Evolutionary conservation across 2,797 vertebrate genomes (phyloP).

Genomic region (Furcifer pardalis): DNA sequence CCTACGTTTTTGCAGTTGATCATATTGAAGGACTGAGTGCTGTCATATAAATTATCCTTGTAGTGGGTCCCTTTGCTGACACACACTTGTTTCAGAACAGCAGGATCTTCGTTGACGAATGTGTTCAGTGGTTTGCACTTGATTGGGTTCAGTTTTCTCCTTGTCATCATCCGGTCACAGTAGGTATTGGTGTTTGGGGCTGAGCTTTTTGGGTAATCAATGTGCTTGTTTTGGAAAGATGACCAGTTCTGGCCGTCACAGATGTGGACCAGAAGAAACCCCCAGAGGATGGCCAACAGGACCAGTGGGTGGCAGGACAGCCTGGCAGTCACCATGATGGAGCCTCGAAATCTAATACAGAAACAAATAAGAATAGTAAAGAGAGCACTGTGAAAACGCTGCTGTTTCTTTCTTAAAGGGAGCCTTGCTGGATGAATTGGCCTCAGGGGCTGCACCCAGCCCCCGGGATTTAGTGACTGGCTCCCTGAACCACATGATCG

Average conservation of each 20-base stretch:
- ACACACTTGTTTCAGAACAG: not conserved
- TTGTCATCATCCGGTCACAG: not conserved
- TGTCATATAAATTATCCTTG: not conserved
- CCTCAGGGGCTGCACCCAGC: too few species aligned
- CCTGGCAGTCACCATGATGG: not conserved
- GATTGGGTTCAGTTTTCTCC: not conserved
- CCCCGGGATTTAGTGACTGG: too few species aligned
- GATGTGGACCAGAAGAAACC: not conserved
- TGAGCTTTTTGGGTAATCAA: not conserved
- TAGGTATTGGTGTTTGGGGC: not conserved
- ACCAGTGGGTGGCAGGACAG: not conserved
- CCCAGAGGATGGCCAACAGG: not conserved
- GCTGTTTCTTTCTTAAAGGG: too few species aligned
- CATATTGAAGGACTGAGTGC: not conserved
- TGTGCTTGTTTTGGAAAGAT: not conserved
- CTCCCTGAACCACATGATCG: too few species aligned
- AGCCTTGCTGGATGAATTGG: too few species aligned
- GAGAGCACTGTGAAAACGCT: not conserved
- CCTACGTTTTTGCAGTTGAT: not conserved
- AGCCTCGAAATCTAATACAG: not conserved
- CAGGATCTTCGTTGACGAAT: not conserved
- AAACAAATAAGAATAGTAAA: not conserved
- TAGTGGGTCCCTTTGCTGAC: not conserved
- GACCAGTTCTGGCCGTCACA: not conserved
- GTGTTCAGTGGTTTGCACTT: not conserved